Base-by-base conservation (phyloP, 1,140 invertebrate genomes). In the Druon quercuslanigerum region DNA sequence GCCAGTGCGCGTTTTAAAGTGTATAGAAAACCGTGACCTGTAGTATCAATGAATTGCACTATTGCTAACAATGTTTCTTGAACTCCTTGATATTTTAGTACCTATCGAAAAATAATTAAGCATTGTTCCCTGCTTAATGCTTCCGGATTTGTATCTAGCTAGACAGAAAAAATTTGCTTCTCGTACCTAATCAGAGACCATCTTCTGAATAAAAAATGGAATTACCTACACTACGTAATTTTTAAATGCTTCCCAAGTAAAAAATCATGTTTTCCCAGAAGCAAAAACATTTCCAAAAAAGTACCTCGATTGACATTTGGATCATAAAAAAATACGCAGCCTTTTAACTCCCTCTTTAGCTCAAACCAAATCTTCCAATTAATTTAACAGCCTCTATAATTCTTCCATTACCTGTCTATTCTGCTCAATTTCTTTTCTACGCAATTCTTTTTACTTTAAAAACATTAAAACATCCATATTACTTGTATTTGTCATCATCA, bases 71-170 rank as follows among this genome's bases (percentile, higher is more conserved):
- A 33, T 33, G 2, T 2, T 33, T 33, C 25, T 33, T 33, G 4
- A 33, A 33, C 5, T 5, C 25, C 25, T 33, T 5, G 25, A 33
- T 33, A 2, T 33, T 3, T 33, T 3, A 5, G 25, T 33, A 33
- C 25, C 2, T 33, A 33, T 33, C 25, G 25, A 5, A 33, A 0
- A 74, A 83, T 51, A 60, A 79, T 74, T 19, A 50, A 70, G 74
- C 74, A 82, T 51, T 80, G 80, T 66, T 83, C 82, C 54, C 66
- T 72, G 50, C 71, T 19, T 76, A 78, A 50, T 50, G 76, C 71
- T 51, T 83, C 82, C 72, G 82, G 82, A 33, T n/a, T n/a, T 19
- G 74, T 76, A 75, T 81, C 78, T 14, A 80, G 71, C 70, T 81
- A 76, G 40, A 83, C 51, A 51, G 76, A 74, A 83, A 50, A 80